phyloP scores from a whole-genome alignment of 2,888 invertebrate genomes.

The Pedicia rivosa region DNA sequence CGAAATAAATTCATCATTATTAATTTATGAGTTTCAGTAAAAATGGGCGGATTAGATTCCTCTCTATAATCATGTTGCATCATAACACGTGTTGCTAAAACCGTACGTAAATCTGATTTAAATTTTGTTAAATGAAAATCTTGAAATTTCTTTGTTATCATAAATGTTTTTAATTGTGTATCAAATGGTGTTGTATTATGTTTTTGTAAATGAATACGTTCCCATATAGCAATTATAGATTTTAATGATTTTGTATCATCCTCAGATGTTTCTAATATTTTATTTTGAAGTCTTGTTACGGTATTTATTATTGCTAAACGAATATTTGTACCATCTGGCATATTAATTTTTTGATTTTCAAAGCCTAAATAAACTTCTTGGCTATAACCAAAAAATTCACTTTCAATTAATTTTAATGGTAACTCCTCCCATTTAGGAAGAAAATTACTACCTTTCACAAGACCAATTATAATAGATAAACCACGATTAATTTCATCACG shows the following conservation, averaged over 20 bases:
- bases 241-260: conserved; percentile 68
- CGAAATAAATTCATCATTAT: conserved; percentile 39
- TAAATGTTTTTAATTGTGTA: conserved; percentile 47
- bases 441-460: conserved; percentile 44
- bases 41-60: conserved; percentile 17
- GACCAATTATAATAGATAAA: conserved; percentile 47
- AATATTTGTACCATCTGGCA: conserved; percentile 55
- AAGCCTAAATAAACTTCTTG: conserved; percentile 35
- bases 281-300: conserved; percentile 44
- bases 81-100: conserved; percentile 44
- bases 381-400: conserved; percentile 14
- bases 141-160: conserved; percentile 40
- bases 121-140: conserved; percentile 46
- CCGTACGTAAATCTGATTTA: conserved; percentile 41
- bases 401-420: conserved; percentile 17
- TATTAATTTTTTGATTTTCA: conserved; percentile 27
- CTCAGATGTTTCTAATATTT: conserved; percentile 46
- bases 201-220: conserved; percentile 10
- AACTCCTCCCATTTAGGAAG: conserved; percentile 57
- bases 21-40: conserved; percentile 43
- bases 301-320: conserved; percentile 42
- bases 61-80: conserved; percentile 13
- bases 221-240: conserved; percentile 33
- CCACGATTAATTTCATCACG: conserved; percentile 51
- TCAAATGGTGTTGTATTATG: conserved; percentile 31